Base-by-base conservation (phyloP, 2,113 vertebrate species). In the Scomber colias region DNA sequence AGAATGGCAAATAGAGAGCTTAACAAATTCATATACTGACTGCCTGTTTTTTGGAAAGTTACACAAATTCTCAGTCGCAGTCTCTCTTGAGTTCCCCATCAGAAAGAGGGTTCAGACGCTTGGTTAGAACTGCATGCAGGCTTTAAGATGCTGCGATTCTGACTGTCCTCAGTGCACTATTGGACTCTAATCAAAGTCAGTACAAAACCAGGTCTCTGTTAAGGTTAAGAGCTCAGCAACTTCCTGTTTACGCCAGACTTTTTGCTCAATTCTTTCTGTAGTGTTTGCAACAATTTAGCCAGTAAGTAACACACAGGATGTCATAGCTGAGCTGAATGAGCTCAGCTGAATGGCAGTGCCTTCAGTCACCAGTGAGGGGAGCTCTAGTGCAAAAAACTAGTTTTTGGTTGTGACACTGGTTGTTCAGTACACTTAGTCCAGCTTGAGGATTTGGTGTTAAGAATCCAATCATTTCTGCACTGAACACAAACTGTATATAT, bases 301-400 rank as follows among this genome's bases (percentile, higher is more conserved):
- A 57, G 50, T 3, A 10, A 55, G 19, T 35, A 49, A 57, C 24
- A 21, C 24, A 24, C 55, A 27, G 24, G 24, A 27, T 3, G 1
- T 17, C 16, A 9, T 4, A 24, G n/a, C 9, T 35, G 12, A 69
- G n/a, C 5, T 68, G n/a, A 40, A 9, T 40, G 35, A 40, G 35
- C 35, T 31, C 16, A 16, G n/a, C 12, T 11, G 16, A 15, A 24
- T 19, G 65, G 73, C 27, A 61, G 9, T 56, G 2, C 77, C 15
- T 19, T 13, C n/a, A 11, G 50, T 15, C 27, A 63, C 85, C 83
- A 86, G 21, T 70, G 77, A 73, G 82, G 51, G 87, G 89, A 64
- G 81, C 81, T 85, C 79, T 71, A 74, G 79, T 72, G 68, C 64
- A 83, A 68, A 75, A 59, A 21, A 69, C 27, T 8, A 3, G 2